Evolutionary conservation across 2,797 vertebrate species (phyloP).

Genomic region (Erpetoichthys calabaricus): DNA sequence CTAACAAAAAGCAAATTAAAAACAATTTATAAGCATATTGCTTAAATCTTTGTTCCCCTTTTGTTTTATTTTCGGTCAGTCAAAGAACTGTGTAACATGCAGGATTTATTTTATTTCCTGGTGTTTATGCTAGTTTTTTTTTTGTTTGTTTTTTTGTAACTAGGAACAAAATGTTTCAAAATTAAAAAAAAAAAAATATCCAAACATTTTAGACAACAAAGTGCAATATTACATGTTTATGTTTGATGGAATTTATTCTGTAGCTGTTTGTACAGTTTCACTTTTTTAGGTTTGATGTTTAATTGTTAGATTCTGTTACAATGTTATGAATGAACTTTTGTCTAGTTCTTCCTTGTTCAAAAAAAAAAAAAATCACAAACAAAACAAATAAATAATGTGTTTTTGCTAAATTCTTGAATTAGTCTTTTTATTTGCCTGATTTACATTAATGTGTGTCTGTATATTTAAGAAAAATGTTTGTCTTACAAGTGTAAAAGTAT

Average conservation of each 20-base stretch:
- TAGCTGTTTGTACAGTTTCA: constrained; percentile 65
- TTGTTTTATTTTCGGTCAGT: constrained; percentile 58
- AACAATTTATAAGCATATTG: not conserved
- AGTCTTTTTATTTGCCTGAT: constrained; percentile 24
- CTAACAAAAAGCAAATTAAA: not conserved
- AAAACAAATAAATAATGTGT: too few species aligned
- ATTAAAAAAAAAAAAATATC: constrained; percentile 51
- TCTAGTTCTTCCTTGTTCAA: constrained; percentile 79
- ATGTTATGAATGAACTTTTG: constrained; percentile 77
- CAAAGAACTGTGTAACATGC: constrained; percentile 49
- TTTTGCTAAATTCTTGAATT: too few species aligned
- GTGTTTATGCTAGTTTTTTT: constrained; percentile 63
- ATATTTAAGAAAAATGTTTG: too few species aligned
- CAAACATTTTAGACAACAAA: constrained; percentile 82
- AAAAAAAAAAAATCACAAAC: constrained; percentile 50
- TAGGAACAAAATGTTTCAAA: constrained; percentile 51
- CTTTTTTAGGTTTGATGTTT: constrained; percentile 63
- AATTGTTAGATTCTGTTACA: constrained; percentile 74
- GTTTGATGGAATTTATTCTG: constrained; percentile 76
- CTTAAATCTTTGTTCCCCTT: constrained; percentile 16
- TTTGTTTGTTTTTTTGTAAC: constrained; percentile 24
- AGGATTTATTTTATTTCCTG: constrained; percentile 55
- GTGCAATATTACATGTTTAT: constrained; percentile 93
- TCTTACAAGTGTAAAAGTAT: too few species aligned
- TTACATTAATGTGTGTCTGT: too few species aligned